These are phyloP conservation scores for Drosophila algonquin DNA, from an alignment of 2,888 invertebrate species.

Conservation along the genomic window DNA sequence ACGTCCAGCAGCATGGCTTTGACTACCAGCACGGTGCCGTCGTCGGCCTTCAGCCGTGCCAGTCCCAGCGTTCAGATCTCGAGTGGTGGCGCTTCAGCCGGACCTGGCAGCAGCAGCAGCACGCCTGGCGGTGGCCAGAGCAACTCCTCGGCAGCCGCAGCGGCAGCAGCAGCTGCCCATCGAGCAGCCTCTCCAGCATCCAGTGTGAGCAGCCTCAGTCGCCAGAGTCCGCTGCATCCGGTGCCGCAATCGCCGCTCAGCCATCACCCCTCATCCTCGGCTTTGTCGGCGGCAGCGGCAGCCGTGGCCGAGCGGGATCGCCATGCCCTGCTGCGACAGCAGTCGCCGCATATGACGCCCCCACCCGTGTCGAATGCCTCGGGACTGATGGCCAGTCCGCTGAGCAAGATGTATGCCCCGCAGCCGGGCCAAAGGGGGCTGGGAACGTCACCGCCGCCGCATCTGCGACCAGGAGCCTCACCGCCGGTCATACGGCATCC, in stretches of 20 bases:
- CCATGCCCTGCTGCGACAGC: slow-evolving; percentile 83
- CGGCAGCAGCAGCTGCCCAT: slow-evolving; percentile 80
- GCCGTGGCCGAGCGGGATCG: slow-evolving; percentile 84
- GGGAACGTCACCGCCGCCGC: slow-evolving; percentile 85
- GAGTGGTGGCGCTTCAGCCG: slow-evolving; percentile 55
- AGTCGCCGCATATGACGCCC: slow-evolving; percentile 84
- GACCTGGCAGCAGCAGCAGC: slow-evolving; percentile 65
- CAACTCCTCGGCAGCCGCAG: slow-evolving; percentile 69
- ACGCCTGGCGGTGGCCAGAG: slow-evolving; percentile 53
- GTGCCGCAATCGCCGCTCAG: slow-evolving; percentile 84
- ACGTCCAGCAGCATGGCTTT: slow-evolving; percentile 63
- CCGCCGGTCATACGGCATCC: slow-evolving; percentile 85
- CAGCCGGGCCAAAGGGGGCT: slow-evolving; percentile 85
- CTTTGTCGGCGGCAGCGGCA: slow-evolving; percentile 84
- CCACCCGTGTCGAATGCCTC: slow-evolving; percentile 84
- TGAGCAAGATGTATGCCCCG: slow-evolving; percentile 85
- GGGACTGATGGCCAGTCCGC: slow-evolving; percentile 83
- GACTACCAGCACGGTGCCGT: slow-evolving; percentile 82
- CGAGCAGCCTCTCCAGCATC: slow-evolving; percentile 83
- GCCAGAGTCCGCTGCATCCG: slow-evolving; percentile 84
- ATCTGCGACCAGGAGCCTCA: slow-evolving; percentile 84
- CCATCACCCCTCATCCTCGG: slow-evolving; percentile 84
- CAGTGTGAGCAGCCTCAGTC: slow-evolving; percentile 82
- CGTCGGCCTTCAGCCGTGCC: slow-evolving; percentile 84
- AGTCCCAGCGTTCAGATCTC: slow-evolving; percentile 84